Evolutionary conservation across 2,797 vertebrate species (phyloP), one percentile per base, ranked within the genome.

Genomic region (Neopelma chrysocephalum): DNA sequence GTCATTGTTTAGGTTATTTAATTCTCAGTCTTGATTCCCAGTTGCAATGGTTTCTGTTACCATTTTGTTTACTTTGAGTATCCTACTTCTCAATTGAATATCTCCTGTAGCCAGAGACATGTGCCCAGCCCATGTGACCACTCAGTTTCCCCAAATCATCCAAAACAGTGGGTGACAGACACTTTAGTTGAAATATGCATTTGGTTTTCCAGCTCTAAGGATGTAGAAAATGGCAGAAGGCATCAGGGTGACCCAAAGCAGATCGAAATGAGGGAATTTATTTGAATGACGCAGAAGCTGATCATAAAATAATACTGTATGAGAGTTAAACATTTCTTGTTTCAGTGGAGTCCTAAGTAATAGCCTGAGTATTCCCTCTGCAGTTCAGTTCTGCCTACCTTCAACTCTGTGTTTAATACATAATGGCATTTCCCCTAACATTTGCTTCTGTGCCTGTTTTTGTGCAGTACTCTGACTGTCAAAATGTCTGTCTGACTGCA

Each of bases 401-500:
- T 64, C 25, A 61, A 4, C 27, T 58, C 72, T 36, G 34, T 47
- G 27, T 60, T 89, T 85, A 65, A 68, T 47, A 29, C 9, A 29
- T 48, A 68, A 61, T 86, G 62, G 21, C 48, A 71, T 81, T 95
- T 48, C 26, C 50, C 6, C 68, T 87, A 40, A 75, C 31, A 20
- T 29, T 57, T 77, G 47, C 51, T 89, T 91, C 69, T 82, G 18
- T 82, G 70, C 32, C 73, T 89, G 48, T 77, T 34, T 90, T 95
- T 90, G 66, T 79, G 62, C 34, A 42, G 32, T 70, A 79, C 23
- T 38, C 53, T 65, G 66, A 23, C 86, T 85, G 77, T 90, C 82
- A 92, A 84, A 93, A 89, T 61, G 73, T 70, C 87, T 94, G 34
- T 73, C 65, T 77, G 54, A 78, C 62, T 92, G 81, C 71, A 61